phyloP scores from a whole-genome alignment of 2,113 vertebrate species.

The Lota lota region DNA sequence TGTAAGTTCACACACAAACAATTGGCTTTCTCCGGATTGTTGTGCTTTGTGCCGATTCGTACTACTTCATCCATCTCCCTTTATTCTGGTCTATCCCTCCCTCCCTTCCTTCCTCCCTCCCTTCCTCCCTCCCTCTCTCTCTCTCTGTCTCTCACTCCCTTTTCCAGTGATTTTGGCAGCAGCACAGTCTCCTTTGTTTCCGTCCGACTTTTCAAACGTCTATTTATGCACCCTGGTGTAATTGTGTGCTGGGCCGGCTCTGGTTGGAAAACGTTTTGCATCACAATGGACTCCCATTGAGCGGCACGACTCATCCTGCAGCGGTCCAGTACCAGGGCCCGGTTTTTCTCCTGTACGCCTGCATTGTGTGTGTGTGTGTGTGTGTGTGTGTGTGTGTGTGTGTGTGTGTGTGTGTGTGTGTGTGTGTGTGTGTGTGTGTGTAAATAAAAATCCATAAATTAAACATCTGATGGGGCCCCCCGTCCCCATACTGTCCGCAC shows the following conservation, averaged over 20 bases:
- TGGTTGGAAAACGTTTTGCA: conserved; percentile 69
- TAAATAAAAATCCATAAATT: conserved; percentile 56
- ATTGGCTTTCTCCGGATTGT: conserved; percentile 38
- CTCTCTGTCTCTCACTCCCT: conserved; percentile 8
- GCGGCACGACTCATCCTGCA: conserved; percentile 24
- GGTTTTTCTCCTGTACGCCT: conserved; percentile 63
- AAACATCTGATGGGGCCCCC: conserved; percentile 38
- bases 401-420: too few relatives aligned
- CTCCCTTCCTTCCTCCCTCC: not conserved
- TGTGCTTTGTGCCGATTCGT: conserved; percentile 34
- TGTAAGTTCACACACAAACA: not conserved
- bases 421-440: conserved; percentile 32
- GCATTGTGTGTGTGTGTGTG: too few relatives aligned
- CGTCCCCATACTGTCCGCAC: conserved; percentile 38
- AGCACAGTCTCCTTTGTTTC: conserved; percentile 62
- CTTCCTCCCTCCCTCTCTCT: conserved; percentile 25
- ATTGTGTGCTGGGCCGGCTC: conserved; percentile 60
- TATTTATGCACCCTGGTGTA: conserved; percentile 62
- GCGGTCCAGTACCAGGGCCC: conserved; percentile 37
- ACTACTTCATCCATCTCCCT: conserved; percentile 2
- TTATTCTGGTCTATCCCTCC: not conserved
- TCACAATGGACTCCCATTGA: conserved; percentile 68
- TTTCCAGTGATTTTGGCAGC: conserved; percentile 1
- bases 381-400: conserved; percentile 37
- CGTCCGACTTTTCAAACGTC: conserved; percentile 59